Base-by-base conservation (phyloP, 2,797 vertebrate species). In the Pteropus rufus region DNA sequence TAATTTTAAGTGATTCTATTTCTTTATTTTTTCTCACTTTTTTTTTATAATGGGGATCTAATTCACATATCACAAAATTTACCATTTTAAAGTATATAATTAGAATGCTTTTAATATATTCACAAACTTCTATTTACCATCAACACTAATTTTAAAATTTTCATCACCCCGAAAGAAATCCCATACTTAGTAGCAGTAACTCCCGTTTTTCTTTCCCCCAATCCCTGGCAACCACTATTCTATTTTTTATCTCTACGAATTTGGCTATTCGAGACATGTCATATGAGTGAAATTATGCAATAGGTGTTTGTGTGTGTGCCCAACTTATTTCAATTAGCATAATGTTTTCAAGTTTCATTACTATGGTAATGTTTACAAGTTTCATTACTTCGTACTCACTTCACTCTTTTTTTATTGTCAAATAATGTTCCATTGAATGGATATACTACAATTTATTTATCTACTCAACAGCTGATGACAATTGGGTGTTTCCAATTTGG, bases 81-180 rank as follows among this genome's bases (percentile, higher is more conserved):
- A 58, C 21, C 8, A 54, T 89, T 90, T 86, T 67, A 10, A 89
- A 67, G 14, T 67, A 18, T 19, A 36, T 31, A 49, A 69, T 39
- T 76, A 21, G 16, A n/a, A 26, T 8, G 10, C 1, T 49, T 83
- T 56, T 24, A 54, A 14, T 54, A 85, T 29, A 14, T 31, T 70
- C 46, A 62, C 15, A 72, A 75, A 58, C 21, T 34, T 82, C 1
- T 46, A 46, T 46, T 14, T 24, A 64, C 10, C 26, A 31, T 52
- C 29, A 46, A n/a, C 21, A 92, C 64, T 44, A 75, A 52, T 72
- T 91, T 39, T 70, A 65, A 18, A 94, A 56, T 41, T 54, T 65
- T 39, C 7, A 41, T 80, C 24, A 6, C 29, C 24, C 49, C 21
- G 82, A 19, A 82, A 34, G 31, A 89, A 89, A 72, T 23, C 16